Evolutionary conservation across 1,140 invertebrate genomes (phyloP).

Genomic region (Manduca sexta): DNA sequence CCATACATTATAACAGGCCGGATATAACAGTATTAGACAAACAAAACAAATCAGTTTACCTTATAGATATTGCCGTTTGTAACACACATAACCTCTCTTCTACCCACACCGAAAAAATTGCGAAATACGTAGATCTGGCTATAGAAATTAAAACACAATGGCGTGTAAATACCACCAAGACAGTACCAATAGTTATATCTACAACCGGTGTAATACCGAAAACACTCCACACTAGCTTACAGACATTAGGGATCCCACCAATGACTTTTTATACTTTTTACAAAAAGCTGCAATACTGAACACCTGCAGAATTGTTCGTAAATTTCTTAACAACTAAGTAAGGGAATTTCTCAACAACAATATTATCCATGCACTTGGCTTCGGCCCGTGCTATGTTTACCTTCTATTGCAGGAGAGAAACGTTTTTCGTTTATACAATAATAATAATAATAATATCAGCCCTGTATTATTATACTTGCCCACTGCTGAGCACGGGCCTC

Average conservation of each 20-base stretch:
- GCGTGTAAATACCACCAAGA: constrained; percentile 1
- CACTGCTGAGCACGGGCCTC: no score
- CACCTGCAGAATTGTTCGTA: constrained; percentile 17
- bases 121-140: constrained; percentile 10
- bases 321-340: constrained; percentile 7
- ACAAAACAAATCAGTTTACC: constrained; percentile 5
- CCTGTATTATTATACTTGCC: no score
- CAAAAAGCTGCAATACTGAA: constrained; percentile 9
- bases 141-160: constrained; percentile 13
- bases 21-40: constrained; percentile 12
- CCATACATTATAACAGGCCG: constrained; percentile 12
- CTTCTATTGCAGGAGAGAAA: no score
- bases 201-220: constrained; percentile 16
- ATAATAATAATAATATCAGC: no score
- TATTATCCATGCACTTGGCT: no score
- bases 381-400: no score
- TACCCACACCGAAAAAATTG: constrained; percentile 8
- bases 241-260: constrained; percentile 7
- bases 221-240: constrained; percentile 10
- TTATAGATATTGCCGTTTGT: constrained; percentile 13
- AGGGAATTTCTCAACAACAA: no score
- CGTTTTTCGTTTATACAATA: no score
- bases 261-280: constrained; percentile 1
- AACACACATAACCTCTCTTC: not conserved
- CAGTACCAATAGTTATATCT: constrained; percentile 20